Percentiles rank a stretch among this genome's conserved stretches.
Evolutionary conservation across 2,113 vertebrate species (phyloP).

Genomic region (Anhinga rufa): DNA sequence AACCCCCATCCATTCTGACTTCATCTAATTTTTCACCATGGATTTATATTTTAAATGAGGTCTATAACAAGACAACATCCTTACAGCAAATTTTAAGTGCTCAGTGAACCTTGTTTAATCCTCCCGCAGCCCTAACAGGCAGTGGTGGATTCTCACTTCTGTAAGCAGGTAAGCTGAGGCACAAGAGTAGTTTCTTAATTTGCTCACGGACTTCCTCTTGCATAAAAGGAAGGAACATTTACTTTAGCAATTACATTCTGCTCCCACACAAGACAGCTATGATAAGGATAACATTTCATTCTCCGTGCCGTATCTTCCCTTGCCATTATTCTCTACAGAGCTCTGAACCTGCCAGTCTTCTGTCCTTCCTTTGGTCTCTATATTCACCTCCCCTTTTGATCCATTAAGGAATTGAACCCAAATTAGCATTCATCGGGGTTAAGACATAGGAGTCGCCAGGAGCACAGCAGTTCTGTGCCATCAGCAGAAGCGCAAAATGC

Average conservation of each 20-base stretch:
- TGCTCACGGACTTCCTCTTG: not conserved
- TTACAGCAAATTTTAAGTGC: not conserved
- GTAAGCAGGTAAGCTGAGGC: not conserved
- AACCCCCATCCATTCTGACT: not conserved
- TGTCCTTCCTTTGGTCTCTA: not conserved
- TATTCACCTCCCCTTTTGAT: not conserved
- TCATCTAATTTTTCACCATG: not conserved
- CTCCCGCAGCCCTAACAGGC: not conserved
- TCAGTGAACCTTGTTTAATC: not conserved
- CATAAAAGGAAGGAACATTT: not conserved
- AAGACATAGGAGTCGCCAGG: rapidly evolving
- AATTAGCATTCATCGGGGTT: not conserved
- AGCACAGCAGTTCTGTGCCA: not conserved
- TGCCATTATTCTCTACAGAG: not conserved
- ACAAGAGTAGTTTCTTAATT: not conserved
- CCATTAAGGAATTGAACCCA: not conserved
- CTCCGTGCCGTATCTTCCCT: not conserved
- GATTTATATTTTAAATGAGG: not conserved
- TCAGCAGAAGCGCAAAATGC: not conserved
- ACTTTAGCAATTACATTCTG: not conserved
- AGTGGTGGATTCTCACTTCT: not conserved
- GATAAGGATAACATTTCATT: not conserved
- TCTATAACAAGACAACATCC: not conserved
- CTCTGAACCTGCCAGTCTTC: not conserved
- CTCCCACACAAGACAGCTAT: not conserved